phyloP scores from a whole-genome alignment of 2,797 vertebrate genomes.

The Acipenser ruthenus region DNA sequence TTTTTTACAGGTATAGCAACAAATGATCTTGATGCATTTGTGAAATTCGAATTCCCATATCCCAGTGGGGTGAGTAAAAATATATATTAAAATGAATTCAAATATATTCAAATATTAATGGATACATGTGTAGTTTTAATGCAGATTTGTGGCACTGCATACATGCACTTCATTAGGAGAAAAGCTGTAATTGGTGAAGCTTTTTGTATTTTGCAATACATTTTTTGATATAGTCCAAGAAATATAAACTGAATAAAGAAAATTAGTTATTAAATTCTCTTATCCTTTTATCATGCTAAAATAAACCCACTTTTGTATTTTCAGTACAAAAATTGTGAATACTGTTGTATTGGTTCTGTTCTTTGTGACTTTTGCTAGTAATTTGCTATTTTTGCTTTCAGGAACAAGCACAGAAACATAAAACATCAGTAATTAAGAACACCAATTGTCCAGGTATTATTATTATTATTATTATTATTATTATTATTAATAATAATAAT shows the following conservation, averaged over 20 bases:
- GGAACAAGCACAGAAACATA: slow-evolving; percentile 91
- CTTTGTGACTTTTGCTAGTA: background rate
- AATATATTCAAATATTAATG: background rate
- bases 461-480: no score
- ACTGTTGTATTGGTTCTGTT: no score
- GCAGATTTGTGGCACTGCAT: background rate
- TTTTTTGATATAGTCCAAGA: background rate
- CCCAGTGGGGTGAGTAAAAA: slow-evolving; percentile 74
- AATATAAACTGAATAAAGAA: no score
- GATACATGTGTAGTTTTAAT: background rate
- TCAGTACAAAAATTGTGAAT: no score
- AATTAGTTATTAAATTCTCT: no score
- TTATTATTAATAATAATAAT: no score
- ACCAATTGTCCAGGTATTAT: slow-evolving; percentile 82
- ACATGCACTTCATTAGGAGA: no score
- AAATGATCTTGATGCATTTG: slow-evolving; percentile 78
- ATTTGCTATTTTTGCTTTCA: slow-evolving; percentile 33
- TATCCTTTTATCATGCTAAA: no score
- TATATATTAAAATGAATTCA: background rate
- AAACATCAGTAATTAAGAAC: slow-evolving; percentile 86
- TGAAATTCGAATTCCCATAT: slow-evolving; percentile 92
- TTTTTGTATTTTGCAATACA: background rate
- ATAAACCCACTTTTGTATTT: no score
- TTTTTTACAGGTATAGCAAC: slow-evolving; percentile 69
- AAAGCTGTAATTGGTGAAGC: background rate